phyloP scores from a whole-genome alignment of 1,140 invertebrate species.

The Drosophila pectinifera region DNA sequence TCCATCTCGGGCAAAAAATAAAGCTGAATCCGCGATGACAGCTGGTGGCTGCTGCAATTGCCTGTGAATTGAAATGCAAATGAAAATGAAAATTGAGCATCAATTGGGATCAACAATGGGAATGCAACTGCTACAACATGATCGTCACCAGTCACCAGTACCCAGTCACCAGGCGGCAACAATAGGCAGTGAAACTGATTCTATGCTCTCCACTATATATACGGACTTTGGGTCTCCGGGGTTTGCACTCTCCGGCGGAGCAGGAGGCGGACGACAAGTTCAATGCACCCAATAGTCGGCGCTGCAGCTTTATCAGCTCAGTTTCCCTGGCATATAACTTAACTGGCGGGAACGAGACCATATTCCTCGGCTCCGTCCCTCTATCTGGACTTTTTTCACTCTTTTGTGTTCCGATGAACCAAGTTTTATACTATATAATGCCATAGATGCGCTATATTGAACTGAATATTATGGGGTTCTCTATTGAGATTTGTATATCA shows the following conservation, averaged over 20 bases:
- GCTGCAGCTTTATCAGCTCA: slow-evolving; percentile 30
- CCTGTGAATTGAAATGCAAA: slow-evolving; percentile 24
- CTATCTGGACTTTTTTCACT: slow-evolving; percentile 13
- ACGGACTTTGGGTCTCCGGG: slow-evolving; percentile 14
- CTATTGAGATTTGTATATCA: neutral
- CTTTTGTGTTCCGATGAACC: slow-evolving; percentile 28
- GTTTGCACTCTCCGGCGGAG: slow-evolving; percentile 16
- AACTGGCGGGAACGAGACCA: slow-evolving; percentile 36
- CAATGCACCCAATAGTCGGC: slow-evolving; percentile 23
- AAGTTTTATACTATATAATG: neutral
- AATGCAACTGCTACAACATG: slow-evolving; percentile 22
- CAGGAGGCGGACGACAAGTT: slow-evolving; percentile 1
- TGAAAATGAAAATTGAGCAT: slow-evolving; percentile 54
- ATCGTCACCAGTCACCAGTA: neutral
- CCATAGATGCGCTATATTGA: neutral
- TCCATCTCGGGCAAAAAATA: slow-evolving; percentile 46
- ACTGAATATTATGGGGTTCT: neutral
- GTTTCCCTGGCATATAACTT: slow-evolving; percentile 36
- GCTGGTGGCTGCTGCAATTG: slow-evolving; percentile 21
- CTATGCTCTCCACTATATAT: slow-evolving; percentile 22
- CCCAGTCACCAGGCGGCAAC: neutral
- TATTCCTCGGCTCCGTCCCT: slow-evolving; percentile 12
- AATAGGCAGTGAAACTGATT: slow-evolving; percentile 20
- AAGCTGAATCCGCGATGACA: slow-evolving; percentile 10
- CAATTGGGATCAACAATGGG: slow-evolving; percentile 65